These are phyloP conservation scores for Cygnus buccinator DNA, from an alignment of 2,113 vertebrate genomes.

Conservation along the genomic window DNA sequence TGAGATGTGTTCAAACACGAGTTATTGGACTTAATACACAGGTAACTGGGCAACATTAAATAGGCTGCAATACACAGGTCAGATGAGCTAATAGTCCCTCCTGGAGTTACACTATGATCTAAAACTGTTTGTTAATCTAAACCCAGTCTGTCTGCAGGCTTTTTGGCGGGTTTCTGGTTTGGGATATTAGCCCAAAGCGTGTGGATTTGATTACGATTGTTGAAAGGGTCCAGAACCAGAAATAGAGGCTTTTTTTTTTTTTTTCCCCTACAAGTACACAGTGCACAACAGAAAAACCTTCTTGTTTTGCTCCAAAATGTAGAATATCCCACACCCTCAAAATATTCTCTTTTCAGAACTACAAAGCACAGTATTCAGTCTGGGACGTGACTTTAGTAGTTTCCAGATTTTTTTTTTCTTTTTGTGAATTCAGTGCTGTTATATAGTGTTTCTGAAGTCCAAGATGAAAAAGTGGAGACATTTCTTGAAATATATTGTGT, in stretches of 20 bases:
- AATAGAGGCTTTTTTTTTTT: background rate
- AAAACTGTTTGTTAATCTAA: conserved; percentile 36
- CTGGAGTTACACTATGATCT: conserved; percentile 20
- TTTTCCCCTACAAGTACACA: background rate
- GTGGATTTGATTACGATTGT: background rate
- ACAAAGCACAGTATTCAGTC: background rate
- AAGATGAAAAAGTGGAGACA: background rate
- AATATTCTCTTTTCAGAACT: background rate
- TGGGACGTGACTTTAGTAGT: background rate
- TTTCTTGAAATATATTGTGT: background rate
- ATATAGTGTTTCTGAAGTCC: background rate
- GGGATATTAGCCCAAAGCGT: background rate
- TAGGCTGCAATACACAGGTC: background rate
- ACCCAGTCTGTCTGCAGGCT: conserved; percentile 4
- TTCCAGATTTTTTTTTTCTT: background rate
- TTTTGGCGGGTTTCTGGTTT: conserved; percentile 4
- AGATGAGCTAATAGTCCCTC: conserved; percentile 41
- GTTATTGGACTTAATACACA: background rate
- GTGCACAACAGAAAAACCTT: background rate
- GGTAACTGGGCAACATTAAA: background rate
- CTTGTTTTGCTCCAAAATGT: background rate
- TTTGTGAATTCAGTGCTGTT: background rate
- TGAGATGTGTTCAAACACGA: background rate
- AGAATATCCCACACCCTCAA: background rate
- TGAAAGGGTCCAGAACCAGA: conserved; percentile 3